phyloP scores from a whole-genome alignment of 1,140 invertebrate species.

The Pseudomyrmex dendroicus region DNA sequence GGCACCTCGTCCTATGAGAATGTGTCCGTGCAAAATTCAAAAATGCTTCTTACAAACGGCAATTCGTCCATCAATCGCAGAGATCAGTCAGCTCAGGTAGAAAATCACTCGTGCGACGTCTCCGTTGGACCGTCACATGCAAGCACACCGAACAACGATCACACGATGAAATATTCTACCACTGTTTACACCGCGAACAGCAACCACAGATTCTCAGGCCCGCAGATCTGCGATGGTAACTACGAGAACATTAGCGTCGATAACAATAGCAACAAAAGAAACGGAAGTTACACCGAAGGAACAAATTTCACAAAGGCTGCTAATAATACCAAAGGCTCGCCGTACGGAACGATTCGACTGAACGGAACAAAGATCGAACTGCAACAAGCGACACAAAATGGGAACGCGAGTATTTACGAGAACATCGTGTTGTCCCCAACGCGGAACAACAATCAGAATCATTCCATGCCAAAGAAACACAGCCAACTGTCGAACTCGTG shows the following conservation, averaged over 20 bases:
- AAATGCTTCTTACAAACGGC: constrained; percentile 66
- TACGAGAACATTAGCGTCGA: constrained; percentile 78
- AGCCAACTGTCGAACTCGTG: constrained; percentile 72
- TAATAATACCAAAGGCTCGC: constrained; percentile 43
- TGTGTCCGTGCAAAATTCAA: constrained; percentile 69
- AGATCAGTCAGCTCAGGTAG: constrained; percentile 39
- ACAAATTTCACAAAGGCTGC: constrained; percentile 3
- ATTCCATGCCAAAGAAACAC: constrained; percentile 74
- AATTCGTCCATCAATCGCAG: constrained; percentile 30
- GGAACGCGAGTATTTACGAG: constrained; percentile 81
- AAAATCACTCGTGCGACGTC: constrained; percentile 45
- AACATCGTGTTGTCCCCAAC: constrained; percentile 71
- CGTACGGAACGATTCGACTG: constrained; percentile 72
- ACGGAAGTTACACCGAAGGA: not conserved
- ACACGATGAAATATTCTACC: constrained; percentile 72
- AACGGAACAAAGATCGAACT: constrained; percentile 70
- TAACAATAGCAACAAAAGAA: constrained; percentile 50
- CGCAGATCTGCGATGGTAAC: constrained; percentile 72
- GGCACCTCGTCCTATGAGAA: constrained; percentile 71
- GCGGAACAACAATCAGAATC: constrained; percentile 72
- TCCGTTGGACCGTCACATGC: constrained; percentile 35
- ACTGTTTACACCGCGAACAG: constrained; percentile 56
- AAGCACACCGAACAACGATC: constrained; percentile 76
- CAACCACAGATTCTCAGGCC: constrained; percentile 72
- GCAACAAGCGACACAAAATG: constrained; percentile 64